A percentile compares a stretch with the other conserved stretches of the same genome.
phyloP scores from a whole-genome alignment of 2,888 invertebrate species.

The Volucella inflata region DNA sequence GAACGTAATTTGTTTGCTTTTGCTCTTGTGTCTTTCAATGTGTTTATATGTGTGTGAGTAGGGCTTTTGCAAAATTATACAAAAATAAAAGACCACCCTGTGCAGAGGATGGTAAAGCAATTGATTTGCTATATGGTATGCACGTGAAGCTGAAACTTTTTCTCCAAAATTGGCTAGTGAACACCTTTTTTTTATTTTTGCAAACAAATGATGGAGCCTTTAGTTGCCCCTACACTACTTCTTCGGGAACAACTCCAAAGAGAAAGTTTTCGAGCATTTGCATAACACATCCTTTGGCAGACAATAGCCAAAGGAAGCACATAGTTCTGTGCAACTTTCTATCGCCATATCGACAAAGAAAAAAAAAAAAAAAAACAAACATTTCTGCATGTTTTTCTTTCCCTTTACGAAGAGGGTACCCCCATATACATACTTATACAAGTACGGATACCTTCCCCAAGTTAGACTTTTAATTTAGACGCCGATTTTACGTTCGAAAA shows the following conservation, averaged over 20 bases:
- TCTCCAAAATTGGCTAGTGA: conserved; percentile 57
- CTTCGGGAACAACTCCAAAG: conserved; percentile 28
- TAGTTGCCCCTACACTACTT: neutral
- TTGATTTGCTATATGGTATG: conserved; percentile 72
- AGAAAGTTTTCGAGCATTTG: conserved; percentile 62
- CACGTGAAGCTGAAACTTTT: conserved; percentile 54
- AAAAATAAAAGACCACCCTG: conserved; percentile 5
- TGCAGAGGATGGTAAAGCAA: conserved; percentile 28
- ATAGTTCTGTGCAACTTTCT: too few species aligned
- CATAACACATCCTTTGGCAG: conserved; percentile 67
- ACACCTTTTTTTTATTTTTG: conserved; percentile 39
- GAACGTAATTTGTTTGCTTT: conserved; percentile 73
- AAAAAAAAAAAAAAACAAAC: too few species aligned
- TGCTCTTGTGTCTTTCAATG: conserved; percentile 27
- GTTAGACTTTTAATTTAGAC: conserved; percentile 80
- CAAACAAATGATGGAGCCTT: conserved; percentile 64
- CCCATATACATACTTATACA: too few species aligned
- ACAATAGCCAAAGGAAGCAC: conserved; percentile 44
- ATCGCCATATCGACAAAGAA: too few species aligned
- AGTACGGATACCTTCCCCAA: neutral
- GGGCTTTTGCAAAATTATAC: conserved; percentile 31
- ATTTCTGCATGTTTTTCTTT: too few species aligned
- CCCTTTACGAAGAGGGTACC: too few species aligned
- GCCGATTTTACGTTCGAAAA: conserved; percentile 83
- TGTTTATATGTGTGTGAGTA: conserved; percentile 45